Conservation (phyloP, 2,113 vertebrate genomes). For the Platysteira castanea region DNA sequence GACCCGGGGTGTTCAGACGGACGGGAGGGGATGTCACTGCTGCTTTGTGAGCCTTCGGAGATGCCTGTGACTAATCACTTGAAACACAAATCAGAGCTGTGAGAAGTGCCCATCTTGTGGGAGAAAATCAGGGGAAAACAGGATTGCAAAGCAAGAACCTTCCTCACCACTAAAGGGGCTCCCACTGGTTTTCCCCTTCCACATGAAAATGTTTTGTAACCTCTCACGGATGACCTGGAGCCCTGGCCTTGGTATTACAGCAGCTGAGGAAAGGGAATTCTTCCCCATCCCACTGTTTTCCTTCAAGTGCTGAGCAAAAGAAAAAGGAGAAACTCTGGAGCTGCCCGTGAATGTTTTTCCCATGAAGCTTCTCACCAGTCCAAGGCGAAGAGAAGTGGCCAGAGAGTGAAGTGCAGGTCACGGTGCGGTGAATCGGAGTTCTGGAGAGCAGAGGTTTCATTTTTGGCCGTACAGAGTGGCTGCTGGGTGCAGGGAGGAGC, state of each 20-base stretch:
- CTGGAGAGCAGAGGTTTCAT: neutral
- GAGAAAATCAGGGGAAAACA: neutral
- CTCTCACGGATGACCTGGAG: neutral
- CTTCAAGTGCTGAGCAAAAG: neutral
- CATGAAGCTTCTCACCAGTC: neutral
- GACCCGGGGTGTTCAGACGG: accelerated
- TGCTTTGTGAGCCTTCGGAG: neutral
- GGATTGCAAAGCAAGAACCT: neutral
- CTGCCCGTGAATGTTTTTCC: neutral
- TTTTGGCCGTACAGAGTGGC: neutral
- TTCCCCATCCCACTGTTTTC: neutral
- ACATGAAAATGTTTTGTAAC: accelerated
- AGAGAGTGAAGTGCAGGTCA: neutral
- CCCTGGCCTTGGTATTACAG: neutral
- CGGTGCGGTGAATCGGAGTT: accelerated
- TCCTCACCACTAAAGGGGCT: neutral
- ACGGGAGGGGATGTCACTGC: neutral
- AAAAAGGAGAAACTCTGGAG: neutral
- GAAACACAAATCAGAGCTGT: neutral
- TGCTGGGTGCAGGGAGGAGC: neutral
- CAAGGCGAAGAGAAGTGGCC: neutral
- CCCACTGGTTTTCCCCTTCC: neutral
- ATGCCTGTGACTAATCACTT: neutral
- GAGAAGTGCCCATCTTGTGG: accelerated
- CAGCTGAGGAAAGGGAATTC: neutral